phyloP scores from a whole-genome alignment of 1,140 invertebrate species.

The Drosophila punjabiensis region DNA sequence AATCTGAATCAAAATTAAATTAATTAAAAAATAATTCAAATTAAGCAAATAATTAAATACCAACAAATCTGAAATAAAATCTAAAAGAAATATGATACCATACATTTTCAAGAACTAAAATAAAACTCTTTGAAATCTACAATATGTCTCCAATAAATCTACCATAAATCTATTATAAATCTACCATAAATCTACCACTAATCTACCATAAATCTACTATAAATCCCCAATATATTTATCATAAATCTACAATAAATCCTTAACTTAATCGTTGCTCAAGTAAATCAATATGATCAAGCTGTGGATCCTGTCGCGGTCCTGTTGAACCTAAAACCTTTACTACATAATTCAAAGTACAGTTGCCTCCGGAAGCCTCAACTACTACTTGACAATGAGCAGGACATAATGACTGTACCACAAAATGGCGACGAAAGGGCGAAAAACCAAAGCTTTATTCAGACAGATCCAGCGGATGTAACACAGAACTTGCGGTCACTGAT shows the following conservation, averaged over 20 bases:
- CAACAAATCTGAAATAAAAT: too few relatives aligned
- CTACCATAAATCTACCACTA: too few relatives aligned
- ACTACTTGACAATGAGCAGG: conserved; percentile 20
- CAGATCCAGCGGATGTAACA: conserved; percentile 20
- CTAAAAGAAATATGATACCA: too few relatives aligned
- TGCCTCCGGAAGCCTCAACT: conserved; percentile 4
- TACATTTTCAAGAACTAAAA: too few relatives aligned
- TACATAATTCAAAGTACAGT: conserved; percentile 47
- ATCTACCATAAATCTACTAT: too few relatives aligned
- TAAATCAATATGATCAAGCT: not conserved
- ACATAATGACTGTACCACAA: conserved; percentile 37
- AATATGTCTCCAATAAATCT: too few relatives aligned
- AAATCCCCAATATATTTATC: not conserved
- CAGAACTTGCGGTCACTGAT: conserved; percentile 74
- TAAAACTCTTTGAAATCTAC: too few relatives aligned
- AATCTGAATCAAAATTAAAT: too few relatives aligned
- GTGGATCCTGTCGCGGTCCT: not conserved
- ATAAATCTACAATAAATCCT: too few relatives aligned
- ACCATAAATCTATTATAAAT: too few relatives aligned
- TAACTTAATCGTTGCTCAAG: not conserved
- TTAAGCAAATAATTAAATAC: too few relatives aligned
- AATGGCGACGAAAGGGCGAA: conserved; percentile 18
- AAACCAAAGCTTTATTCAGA: conserved; percentile 19
- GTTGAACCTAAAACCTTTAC: not conserved
- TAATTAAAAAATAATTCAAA: too few relatives aligned